Evolutionary conservation across 2,797 vertebrate genomes (phyloP), one percentile per base, ranked within the genome.

Genomic region (Molossus alvarezi): DNA sequence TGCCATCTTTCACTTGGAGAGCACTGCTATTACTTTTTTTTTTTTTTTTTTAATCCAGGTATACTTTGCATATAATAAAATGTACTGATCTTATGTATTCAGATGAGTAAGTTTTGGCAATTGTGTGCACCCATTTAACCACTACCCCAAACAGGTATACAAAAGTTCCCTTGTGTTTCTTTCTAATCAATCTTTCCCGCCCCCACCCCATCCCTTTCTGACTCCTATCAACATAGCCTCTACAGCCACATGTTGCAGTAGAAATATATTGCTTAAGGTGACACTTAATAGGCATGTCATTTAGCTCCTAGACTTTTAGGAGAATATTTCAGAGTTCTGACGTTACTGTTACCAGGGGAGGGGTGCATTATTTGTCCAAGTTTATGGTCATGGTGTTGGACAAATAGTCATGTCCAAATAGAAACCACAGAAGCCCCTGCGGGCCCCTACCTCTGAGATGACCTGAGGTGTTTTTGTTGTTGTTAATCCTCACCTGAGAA

Each of bases 251-350:
- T 11, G 84, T 55, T 88, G 23, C 9, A 37, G 18, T n/a, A 60
- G 33, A 76, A 90, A 67, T 58, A n/a, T 27, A 41, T 25, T 72
- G 23, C 67, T 79, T 58, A 79, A 65, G 51, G 10, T 41, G 27
- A 76, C 53, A 23, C 33, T 90, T 65, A 67, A 15, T 33, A 29
- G 55, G 79, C 27, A 72, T 58, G 9, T 37, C 53, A 15, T 79
- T 11, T 84, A 45, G 82, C 67, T 29, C 29, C 53, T 53, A 82
- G 62, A 80, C 25, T 81, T 71, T 77, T 45, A 76, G 79, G 17
- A 77, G 58, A 89, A 55, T 23, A 41, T 83, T 64, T 81, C 51
- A 80, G 64, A 88, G 64, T 65, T 58, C 53, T 94, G 25, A 69
- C 21, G n/a, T n/a, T 65, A 55, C 29, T 94, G n/a, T 69, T 69